Evolutionary conservation across 1,140 invertebrate species (phyloP), one percentile per base, ranked within the genome.

Genomic region (Cecropterus lyciades): DNA sequence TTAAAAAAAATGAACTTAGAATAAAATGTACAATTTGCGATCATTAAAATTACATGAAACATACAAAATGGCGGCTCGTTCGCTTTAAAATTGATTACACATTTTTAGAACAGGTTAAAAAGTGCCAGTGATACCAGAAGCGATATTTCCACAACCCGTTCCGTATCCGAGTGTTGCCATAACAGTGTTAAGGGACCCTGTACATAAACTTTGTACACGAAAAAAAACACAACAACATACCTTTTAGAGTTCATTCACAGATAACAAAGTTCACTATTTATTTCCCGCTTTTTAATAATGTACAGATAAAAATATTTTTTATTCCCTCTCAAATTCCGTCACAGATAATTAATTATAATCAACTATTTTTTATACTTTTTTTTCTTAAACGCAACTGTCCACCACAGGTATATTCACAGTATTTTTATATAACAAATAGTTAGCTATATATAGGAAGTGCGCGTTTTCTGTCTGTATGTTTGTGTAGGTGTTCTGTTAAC

Each of bases 401-500:
- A 60, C 45, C 16, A 15, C 52, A 55, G 15, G 40, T 11, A 52
- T 60, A 45, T 49, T 48, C 57, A 60, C 57, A 14, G 43, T 48
- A 27, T 30, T 46, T 63, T 62, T 72, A 64, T 73, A 74, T 62
- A 60, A 45, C 15, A 42, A 55, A 70, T 62, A 59, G 46, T 64
- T 67, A 17, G 13, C 30, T 70, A 68, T 55, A 57, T 48, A 73
- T 60, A 43, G 72, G 70, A 80, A 86, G 78, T 82, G 79, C 74
- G 78, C 72, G 70, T 81, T 76, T 72, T 74, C 72, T 75, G 69
- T 79, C 71, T 78, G 62, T 68, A 53, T 77, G 72, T 65, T 72
- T 78, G 63, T 82, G 63, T 76, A 72, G 74, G 69, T 82, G 78
- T 78, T 82, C 79, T 42, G 76, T 70, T 82, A 84, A 77, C 80